These are phyloP conservation scores for Anoncus sp. DNA, from an alignment of 2,888 invertebrate species.

Conservation along the genomic window DNA sequence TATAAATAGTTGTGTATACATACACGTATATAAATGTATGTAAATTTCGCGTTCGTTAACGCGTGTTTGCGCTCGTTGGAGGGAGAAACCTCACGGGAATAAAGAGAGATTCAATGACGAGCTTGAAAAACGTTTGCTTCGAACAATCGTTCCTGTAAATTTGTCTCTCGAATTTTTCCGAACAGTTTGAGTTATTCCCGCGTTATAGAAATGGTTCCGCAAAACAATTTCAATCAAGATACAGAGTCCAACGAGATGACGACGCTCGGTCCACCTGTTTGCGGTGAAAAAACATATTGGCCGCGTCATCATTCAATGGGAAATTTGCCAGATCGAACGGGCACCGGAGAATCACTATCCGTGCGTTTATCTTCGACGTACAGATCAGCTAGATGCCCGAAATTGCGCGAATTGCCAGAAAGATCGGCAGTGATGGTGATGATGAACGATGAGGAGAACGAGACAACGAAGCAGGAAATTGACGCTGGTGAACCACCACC, in stretches of 20 bases:
- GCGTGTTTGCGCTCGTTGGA: too few species aligned
- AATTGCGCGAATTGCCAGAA: slow-evolving; percentile 65
- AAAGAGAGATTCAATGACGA: too few species aligned
- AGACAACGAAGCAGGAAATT: slow-evolving; percentile 72
- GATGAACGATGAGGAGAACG: slow-evolving; percentile 21
- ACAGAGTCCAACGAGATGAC: background rate
- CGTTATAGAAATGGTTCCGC: too few species aligned
- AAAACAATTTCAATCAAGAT: too few species aligned
- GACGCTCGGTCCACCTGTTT: slow-evolving; percentile 6
- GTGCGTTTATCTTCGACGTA: slow-evolving; percentile 73
- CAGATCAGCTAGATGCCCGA: slow-evolving; percentile 70
- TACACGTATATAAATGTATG: background rate
- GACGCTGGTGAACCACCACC: slow-evolving; percentile 80
- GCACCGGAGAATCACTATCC: slow-evolving; percentile 68
- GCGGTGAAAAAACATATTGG: background rate
- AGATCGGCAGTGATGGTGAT: slow-evolving; percentile 52
- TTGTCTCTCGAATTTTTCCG: too few species aligned
- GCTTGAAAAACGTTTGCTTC: too few species aligned
- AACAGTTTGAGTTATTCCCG: too few species aligned
- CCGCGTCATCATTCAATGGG: slow-evolving; percentile 75
- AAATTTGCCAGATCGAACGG: slow-evolving; percentile 72
- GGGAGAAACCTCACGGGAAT: too few species aligned
- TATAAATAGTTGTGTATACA: slow-evolving; percentile 21
- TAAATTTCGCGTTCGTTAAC: too few species aligned
- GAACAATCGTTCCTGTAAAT: too few species aligned